These are phyloP conservation scores for Emesis russula DNA, from an alignment of 2,888 invertebrate genomes.

Conservation along the genomic window DNA sequence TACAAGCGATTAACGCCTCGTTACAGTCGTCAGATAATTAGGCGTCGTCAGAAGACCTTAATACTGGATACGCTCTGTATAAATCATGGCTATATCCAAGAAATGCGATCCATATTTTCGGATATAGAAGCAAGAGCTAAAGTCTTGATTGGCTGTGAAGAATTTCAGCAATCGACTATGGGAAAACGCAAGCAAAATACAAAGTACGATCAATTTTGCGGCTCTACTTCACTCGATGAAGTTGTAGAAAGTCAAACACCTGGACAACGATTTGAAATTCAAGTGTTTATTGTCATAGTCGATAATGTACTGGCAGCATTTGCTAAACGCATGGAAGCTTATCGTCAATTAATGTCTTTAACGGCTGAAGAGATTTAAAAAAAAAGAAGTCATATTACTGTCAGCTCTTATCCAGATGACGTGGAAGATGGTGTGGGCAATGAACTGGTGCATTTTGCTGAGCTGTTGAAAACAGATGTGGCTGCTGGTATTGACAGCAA, in stretches of 20 bases:
- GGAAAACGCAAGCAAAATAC: background rate
- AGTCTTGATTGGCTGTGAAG: background rate
- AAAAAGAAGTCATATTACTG: background rate
- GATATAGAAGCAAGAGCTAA: background rate
- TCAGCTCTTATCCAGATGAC: constrained; percentile 8
- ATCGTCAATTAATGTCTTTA: background rate
- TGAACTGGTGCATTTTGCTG: background rate
- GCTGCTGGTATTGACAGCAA: no score
- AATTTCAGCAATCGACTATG: background rate
- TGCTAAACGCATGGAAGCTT: no score
- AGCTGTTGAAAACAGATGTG: no score
- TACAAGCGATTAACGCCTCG: background rate
- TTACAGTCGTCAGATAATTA: background rate
- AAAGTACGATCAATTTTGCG: background rate
- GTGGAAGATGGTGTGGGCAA: background rate
- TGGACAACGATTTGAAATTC: constrained; percentile 5
- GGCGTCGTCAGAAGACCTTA: background rate
- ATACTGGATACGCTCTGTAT: background rate
- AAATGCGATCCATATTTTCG: background rate
- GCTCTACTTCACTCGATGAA: constrained; percentile 1
- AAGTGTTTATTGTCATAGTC: background rate
- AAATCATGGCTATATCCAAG: background rate
- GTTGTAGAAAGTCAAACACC: background rate
- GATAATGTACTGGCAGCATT: background rate
- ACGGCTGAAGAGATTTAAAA: background rate